A percentile compares a stretch with the other conserved stretches of the same genome.
Evolutionary conservation across 2,797 vertebrate species (phyloP).

Genomic region (Emys orbicularis): DNA sequence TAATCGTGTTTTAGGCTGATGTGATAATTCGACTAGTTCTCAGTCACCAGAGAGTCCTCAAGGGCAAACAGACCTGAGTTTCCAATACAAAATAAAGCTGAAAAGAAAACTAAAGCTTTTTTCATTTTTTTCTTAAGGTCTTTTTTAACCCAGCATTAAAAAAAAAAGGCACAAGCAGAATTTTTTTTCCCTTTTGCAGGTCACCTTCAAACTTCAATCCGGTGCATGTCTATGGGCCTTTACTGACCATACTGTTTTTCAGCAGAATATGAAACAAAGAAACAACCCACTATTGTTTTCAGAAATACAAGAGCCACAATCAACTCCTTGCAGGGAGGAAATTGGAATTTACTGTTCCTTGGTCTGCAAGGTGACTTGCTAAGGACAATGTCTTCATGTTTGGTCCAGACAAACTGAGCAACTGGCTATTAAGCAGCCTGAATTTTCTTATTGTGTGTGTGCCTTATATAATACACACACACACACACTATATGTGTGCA

Average conservation of each 20-base stretch:
- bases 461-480: background rate
- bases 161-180: background rate
- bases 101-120: slow-evolving; percentile 20
- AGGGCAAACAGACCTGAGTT: slow-evolving; percentile 35
- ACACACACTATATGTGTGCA: background rate
- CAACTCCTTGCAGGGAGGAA: background rate
- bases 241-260: background rate
- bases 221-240: background rate
- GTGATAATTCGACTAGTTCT: slow-evolving; percentile 56
- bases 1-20: slow-evolving; percentile 40
- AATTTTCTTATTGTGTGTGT: background rate
- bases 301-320: background rate
- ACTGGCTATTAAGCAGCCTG: slow-evolving; percentile 47
- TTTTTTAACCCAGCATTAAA: slow-evolving; percentile 25
- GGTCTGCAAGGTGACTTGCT: slow-evolving; percentile 18
- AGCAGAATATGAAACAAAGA: background rate
- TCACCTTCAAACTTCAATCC: background rate
- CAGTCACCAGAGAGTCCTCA: slow-evolving; percentile 46
- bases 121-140: background rate
- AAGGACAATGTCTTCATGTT: background rate
- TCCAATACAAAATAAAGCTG: slow-evolving; percentile 32
- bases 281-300: background rate
- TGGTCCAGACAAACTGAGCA: slow-evolving; percentile 2
- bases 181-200: background rate
- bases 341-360: background rate